Percentiles rank a stretch among this genome's conserved stretches.
These are phyloP conservation scores for Neofelis nebulosa DNA, from an alignment of 2,113 vertebrate genomes.

Conservation along the genomic window DNA sequence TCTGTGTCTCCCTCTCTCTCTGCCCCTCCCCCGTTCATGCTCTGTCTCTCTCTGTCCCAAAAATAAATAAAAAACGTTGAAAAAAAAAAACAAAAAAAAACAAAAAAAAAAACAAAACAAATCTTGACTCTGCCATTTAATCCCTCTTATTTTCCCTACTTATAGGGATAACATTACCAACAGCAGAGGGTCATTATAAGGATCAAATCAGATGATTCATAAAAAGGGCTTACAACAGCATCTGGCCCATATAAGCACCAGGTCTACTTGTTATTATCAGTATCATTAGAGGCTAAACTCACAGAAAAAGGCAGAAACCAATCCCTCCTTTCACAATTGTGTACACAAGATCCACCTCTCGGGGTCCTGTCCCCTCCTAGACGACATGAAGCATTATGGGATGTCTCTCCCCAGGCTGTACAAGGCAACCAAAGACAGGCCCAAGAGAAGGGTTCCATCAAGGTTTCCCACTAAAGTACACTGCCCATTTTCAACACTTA, in stretches of 20 bases:
- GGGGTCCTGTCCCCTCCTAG: not conserved
- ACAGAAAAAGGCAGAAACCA: not conserved
- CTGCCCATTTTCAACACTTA: not conserved
- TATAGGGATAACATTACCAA: not conserved
- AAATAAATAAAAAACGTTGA: too few relatives aligned
- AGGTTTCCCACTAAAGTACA: not conserved
- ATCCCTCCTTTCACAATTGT: not conserved
- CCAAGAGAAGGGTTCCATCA: not conserved
- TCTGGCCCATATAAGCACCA: not conserved
- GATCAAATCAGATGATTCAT: not conserved
- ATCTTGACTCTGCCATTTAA: not conserved
- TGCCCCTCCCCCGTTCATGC: too few relatives aligned
- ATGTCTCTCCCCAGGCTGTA: not conserved
- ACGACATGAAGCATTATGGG: accelerated
- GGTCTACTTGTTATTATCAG: not conserved
- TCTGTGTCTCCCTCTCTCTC: too few relatives aligned
- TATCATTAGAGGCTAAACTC: not conserved
- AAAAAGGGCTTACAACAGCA: not conserved
- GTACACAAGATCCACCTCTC: not conserved
- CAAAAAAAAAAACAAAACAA: too few relatives aligned
- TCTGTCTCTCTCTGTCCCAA: too few relatives aligned
- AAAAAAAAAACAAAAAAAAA: too few relatives aligned
- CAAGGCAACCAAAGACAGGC: not conserved
- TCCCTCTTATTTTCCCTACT: not conserved
- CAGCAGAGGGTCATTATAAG: not conserved